phyloP scores from a whole-genome alignment of 2,888 invertebrate genomes.

The Eupeodes latifasciatus region DNA sequence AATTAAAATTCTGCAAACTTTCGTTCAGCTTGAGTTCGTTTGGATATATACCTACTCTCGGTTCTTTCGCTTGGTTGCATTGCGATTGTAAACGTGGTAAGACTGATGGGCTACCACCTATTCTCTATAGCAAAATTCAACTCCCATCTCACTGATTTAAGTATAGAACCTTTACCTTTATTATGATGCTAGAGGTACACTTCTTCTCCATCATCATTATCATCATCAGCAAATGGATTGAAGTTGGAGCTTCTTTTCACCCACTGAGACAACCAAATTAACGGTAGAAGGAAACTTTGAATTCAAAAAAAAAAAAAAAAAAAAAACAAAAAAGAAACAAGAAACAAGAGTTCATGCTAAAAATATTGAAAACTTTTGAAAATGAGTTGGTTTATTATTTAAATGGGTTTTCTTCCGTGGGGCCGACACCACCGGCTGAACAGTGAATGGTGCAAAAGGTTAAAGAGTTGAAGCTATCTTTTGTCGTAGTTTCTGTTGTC shows the following conservation, averaged over 20 bases:
- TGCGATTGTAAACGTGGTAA: conserved; percentile 44
- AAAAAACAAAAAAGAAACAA: background rate
- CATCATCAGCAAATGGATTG: conserved; percentile 50
- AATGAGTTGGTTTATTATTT: conserved; percentile 53
- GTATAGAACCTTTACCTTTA: background rate
- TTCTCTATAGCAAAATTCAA: background rate
- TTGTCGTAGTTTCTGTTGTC: background rate
- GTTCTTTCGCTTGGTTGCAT: conserved; percentile 39
- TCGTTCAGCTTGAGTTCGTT: conserved; percentile 70
- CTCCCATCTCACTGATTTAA: conserved; percentile 7
- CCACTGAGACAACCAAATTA: conserved; percentile 50
- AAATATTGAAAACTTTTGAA: conserved; percentile 37
- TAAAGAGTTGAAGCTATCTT: conserved; percentile 32
- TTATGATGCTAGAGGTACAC: too few species aligned
- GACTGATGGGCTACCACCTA: conserved; percentile 40
- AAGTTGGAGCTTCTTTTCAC: conserved; percentile 41
- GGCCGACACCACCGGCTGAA: too few species aligned
- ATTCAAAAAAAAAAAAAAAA: background rate
- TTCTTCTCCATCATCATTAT: background rate
- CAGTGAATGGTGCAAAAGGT: background rate
- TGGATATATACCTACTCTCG: conserved; percentile 41
- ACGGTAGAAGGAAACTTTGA: conserved; percentile 1
- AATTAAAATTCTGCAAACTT: conserved; percentile 74
- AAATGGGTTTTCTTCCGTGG: conserved; percentile 41
- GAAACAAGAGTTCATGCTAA: conserved; percentile 4